Base-by-base conservation (phyloP, 2,113 vertebrate species). In the Crocuta crocuta region DNA sequence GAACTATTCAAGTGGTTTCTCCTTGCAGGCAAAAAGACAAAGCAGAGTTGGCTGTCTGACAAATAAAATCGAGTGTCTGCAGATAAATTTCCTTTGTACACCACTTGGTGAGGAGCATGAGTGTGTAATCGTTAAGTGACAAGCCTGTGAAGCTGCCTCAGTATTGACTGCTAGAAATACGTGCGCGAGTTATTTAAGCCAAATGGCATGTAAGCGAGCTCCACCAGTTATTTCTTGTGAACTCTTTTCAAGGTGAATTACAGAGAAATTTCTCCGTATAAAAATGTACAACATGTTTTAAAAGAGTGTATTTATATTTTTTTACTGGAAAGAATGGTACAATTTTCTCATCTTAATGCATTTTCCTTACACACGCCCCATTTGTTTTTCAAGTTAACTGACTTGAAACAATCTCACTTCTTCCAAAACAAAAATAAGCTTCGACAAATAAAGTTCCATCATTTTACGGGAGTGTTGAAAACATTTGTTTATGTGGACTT, bases 381-480 rank as follows among this genome's bases (percentile, higher is more conserved):
- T 63, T 87, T 91, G 13, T 90, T 82, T 96, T 90, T 71, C 55
- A 4, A 17, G 61, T 65, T 73, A 94, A 80, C 35, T 65, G 80
- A 70, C 53, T 89, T 63, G 16, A 89, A 97, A 74, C 35, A 45
- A 74, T 50, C 33, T 88, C 1, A 21, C 19, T 93, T 81, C 68
- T n/a, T 87, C 35, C 65, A 92, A 95, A 96, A 82, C 50, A 95
- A 90, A 90, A 96, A 92, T 63, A 92, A 94, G 65, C 28, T 7
- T 48, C 61, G 45, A 50, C 33, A 76, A 55, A 19, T 73, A 94
- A 91, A 70, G 55, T 81, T 45, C 26, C 33, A 76, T 45, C 45
- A 45, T 80, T 85, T 93, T 68, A 63, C 48, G 48, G 33, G 81
- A 90, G 28, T 85, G 89, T 39, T 58, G 15, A 95, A 92, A 95